These are phyloP conservation scores for Melipona beecheii DNA, from an alignment of 2,888 invertebrate species.

Conservation along the genomic window DNA sequence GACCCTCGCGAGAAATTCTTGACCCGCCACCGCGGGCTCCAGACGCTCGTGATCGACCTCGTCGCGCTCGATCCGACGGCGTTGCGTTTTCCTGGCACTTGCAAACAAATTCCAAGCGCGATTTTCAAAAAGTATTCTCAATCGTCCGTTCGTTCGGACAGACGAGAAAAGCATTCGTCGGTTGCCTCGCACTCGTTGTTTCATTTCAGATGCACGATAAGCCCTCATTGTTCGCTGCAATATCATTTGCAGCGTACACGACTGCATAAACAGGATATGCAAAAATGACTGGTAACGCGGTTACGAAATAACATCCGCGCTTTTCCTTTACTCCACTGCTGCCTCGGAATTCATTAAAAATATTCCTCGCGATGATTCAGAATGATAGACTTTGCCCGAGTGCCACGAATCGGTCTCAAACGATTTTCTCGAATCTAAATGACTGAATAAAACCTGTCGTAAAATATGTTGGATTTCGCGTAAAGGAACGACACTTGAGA, in stretches of 20 bases:
- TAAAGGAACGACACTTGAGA: too few species aligned
- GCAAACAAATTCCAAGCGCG: conserved; percentile 5
- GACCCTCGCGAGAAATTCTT: conserved; percentile 68
- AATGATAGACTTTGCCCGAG: not conserved
- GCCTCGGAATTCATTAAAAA: not conserved
- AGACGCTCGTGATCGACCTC: conserved; percentile 61
- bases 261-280: conserved; percentile 31
- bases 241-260: conserved; percentile 6
- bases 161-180: not conserved
- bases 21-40: conserved; percentile 60
- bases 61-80: conserved; percentile 56
- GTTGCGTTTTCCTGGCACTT: conserved; percentile 12
- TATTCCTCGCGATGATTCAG: not conserved
- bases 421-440: not conserved
- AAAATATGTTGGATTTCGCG: too few species aligned
- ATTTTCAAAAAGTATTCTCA: not conserved
- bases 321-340: not conserved
- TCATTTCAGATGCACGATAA: conserved; percentile 28
- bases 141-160: conserved; percentile 6
- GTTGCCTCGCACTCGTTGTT: conserved; percentile 1
- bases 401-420: not conserved
- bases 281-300: not conserved
- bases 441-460: not conserved
- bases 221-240: conserved; percentile 22
- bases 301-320: conserved; percentile 14